Percentiles rank a stretch among this genome's conserved stretches.
These are phyloP conservation scores for Galeopterus variegatus DNA, from an alignment of 2,113 vertebrate genomes.

Conservation along the genomic window DNA sequence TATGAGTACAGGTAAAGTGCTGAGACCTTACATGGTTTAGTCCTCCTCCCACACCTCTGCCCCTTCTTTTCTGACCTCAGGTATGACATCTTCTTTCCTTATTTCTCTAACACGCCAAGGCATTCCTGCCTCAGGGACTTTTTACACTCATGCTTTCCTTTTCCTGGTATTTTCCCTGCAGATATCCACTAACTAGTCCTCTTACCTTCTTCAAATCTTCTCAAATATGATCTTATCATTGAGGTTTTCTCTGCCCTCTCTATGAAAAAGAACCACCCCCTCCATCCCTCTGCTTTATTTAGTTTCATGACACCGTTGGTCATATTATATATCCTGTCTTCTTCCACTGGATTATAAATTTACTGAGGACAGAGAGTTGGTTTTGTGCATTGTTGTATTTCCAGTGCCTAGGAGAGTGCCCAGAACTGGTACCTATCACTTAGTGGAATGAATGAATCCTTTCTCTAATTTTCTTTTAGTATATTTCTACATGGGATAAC, in stretches of 20 bases:
- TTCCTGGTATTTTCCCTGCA: neutral
- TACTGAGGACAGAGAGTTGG: neutral
- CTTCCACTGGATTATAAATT: neutral
- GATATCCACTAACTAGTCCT: neutral
- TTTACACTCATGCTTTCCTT: neutral
- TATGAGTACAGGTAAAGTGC: neutral
- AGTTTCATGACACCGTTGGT: neutral
- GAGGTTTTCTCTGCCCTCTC: neutral
- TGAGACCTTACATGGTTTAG: neutral
- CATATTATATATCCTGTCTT: neutral
- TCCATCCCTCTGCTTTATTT: neutral
- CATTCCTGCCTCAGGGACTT: neutral
- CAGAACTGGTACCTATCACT: neutral
- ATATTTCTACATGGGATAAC: neutral
- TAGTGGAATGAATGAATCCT: no score
- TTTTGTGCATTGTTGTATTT: neutral
- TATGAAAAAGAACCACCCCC: neutral
- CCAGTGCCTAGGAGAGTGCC: neutral
- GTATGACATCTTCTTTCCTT: neutral
- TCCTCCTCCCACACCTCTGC: neutral
- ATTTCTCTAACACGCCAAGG: neutral
- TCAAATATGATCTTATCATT: neutral
- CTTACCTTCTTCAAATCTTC: neutral
- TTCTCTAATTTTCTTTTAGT: neutral
- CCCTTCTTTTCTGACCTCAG: neutral